These are phyloP conservation scores for Physeter macrocephalus DNA, from an alignment of 2,113 vertebrate species.

Conservation along the genomic window DNA sequence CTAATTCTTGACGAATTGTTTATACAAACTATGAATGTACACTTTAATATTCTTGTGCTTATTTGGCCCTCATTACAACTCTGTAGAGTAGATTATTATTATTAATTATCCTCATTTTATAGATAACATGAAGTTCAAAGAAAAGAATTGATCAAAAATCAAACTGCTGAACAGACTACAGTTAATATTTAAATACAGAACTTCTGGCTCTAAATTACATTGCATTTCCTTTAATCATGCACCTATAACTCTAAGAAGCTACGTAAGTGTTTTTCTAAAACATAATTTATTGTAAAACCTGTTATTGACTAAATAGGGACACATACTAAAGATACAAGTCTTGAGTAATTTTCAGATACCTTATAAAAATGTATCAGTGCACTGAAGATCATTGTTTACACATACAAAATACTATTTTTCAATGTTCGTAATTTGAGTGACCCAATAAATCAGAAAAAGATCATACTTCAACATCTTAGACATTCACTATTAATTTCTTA, in stretches of 20 bases:
- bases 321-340: neutral
- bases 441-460: neutral
- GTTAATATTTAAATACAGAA: neutral
- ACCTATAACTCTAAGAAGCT: neutral
- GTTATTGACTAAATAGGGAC: neutral
- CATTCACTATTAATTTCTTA: slow-evolving; percentile 2
- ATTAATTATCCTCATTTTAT: neutral
- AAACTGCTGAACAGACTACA: neutral
- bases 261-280: neutral
- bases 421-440: neutral
- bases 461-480: neutral
- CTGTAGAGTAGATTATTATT: neutral
- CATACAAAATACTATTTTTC: neutral
- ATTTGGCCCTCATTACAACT: neutral
- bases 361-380: neutral
- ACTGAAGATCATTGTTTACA: neutral
- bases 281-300: neutral
- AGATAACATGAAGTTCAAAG: neutral
- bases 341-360: neutral
- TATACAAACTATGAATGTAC: neutral
- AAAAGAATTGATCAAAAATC: neutral
- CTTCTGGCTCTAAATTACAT: neutral
- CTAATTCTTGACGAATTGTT: neutral
- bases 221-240: neutral
- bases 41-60: neutral